phyloP scores from a whole-genome alignment of 1,140 invertebrate species.

The Holotrichia oblita region DNA sequence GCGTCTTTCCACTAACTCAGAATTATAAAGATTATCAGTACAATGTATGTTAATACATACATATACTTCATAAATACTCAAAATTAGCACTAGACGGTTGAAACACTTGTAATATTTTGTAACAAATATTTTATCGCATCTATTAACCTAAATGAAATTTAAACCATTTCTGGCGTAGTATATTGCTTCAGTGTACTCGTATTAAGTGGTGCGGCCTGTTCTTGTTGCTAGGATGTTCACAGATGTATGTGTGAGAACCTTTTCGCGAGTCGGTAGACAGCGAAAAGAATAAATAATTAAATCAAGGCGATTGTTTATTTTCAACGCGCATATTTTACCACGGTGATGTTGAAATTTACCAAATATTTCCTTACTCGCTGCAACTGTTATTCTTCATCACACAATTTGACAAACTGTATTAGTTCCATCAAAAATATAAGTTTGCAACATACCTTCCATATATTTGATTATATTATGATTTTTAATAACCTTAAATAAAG shows the following conservation, averaged over 20 bases:
- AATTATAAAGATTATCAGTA: neutral
- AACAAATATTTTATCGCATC: neutral
- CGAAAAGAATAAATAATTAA: conserved; percentile 21
- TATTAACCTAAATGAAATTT: neutral
- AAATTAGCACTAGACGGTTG: too few species aligned
- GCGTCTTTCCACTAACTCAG: neutral
- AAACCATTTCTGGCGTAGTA: neutral
- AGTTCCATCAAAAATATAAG: too few species aligned
- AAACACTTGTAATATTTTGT: too few species aligned
- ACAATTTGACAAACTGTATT: neutral
- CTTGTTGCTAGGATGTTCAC: neutral
- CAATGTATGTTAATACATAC: neutral
- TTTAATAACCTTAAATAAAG: too few species aligned
- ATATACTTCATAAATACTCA: neutral
- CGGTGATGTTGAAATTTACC: conserved; percentile 10
- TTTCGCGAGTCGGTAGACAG: conserved; percentile 15
- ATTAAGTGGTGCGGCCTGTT: neutral
- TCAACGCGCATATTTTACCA: neutral
- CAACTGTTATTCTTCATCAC: neutral
- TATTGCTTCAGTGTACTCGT: neutral
- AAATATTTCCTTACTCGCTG: neutral
- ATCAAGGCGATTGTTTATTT: neutral
- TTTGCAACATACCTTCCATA: too few species aligned
- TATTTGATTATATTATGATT: too few species aligned
- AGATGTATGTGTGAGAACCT: conserved; percentile 20